phyloP scores from a whole-genome alignment of 2,888 invertebrate genomes.

The Epsilonema sp. region DNA sequence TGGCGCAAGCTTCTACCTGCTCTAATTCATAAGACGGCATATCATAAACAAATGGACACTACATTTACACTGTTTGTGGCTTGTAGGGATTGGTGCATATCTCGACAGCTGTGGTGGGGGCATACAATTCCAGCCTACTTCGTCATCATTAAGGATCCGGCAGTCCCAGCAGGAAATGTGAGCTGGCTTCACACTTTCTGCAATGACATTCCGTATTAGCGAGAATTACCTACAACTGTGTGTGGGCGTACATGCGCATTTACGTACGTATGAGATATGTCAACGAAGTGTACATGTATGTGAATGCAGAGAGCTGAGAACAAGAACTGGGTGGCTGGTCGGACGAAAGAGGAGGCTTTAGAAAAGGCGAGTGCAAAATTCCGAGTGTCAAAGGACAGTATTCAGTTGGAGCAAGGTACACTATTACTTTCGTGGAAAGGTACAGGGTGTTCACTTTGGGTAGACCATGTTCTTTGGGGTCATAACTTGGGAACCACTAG shows the following conservation, averaged over 20 bases:
- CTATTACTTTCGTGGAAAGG: no score
- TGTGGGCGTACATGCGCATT: background rate
- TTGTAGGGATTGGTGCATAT: conserved; percentile 87
- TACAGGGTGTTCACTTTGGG: no score
- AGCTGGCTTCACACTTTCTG: conserved; percentile 12
- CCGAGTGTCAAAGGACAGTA: conserved; percentile 35
- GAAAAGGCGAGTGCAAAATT: conserved; percentile 50
- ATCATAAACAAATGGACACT: conserved; percentile 3
- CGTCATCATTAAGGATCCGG: conserved; percentile 41
- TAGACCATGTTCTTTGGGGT: no score
- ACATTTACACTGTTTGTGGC: conserved; percentile 1
- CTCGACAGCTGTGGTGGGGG: conserved; percentile 96
- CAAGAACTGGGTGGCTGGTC: conserved; percentile 43
- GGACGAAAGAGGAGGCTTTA: conserved; percentile 50
- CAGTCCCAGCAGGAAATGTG: conserved; percentile 27
- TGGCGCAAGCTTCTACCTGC: no score
- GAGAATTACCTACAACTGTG: background rate
- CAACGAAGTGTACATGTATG: no score
- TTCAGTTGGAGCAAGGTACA: conserved; percentile 32
- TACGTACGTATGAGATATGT: no score
- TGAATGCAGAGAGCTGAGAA: conserved; percentile 33
- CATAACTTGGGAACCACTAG: no score
- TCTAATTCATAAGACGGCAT: background rate
- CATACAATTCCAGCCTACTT: conserved; percentile 87
- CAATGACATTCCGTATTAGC: background rate